These are phyloP conservation scores for Varanus komodoensis DNA, from an alignment of 2,113 vertebrate genomes.

Conservation along the genomic window DNA sequence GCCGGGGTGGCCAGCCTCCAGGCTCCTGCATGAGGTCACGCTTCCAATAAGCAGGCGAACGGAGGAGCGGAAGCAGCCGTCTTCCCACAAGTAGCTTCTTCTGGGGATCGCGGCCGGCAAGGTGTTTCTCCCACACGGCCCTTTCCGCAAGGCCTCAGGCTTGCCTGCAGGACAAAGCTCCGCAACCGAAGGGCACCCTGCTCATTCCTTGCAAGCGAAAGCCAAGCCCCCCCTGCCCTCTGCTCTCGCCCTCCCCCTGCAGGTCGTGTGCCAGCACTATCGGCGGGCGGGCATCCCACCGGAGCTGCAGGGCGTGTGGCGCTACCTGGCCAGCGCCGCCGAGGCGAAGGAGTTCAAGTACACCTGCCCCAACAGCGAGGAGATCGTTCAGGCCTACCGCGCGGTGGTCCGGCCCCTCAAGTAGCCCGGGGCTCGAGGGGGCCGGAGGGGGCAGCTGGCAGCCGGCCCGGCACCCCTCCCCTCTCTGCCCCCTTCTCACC, in stretches of 20 bases:
- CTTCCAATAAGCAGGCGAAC: no score
- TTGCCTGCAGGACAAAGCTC: no score
- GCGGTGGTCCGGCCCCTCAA: conserved; percentile 77
- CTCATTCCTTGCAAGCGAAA: no score
- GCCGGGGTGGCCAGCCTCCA: no score
- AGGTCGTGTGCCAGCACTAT: conserved; percentile 90
- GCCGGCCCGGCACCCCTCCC: no score
- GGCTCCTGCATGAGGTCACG: no score
- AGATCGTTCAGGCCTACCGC: conserved; percentile 87
- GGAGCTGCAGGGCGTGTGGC: conserved; percentile 78
- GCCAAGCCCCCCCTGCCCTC: background rate
- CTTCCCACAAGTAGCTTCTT: no score
- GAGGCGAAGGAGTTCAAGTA: conserved; percentile 85
- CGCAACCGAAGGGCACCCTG: no score
- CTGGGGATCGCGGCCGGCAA: no score
- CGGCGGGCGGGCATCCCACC: conserved; percentile 82
- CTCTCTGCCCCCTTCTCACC: background rate
- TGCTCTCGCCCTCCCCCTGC: fast-evolving
- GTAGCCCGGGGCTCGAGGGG: background rate
- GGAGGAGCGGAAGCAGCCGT: no score
- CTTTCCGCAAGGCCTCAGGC: no score
- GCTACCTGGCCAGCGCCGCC: conserved; percentile 82
- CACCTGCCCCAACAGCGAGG: conserved; percentile 85
- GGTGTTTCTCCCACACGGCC: no score
- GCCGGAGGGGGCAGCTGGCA: background rate